These are phyloP conservation scores for Acrocyrtus sp. DNA, from an alignment of 2,888 invertebrate species.

Conservation along the genomic window DNA sequence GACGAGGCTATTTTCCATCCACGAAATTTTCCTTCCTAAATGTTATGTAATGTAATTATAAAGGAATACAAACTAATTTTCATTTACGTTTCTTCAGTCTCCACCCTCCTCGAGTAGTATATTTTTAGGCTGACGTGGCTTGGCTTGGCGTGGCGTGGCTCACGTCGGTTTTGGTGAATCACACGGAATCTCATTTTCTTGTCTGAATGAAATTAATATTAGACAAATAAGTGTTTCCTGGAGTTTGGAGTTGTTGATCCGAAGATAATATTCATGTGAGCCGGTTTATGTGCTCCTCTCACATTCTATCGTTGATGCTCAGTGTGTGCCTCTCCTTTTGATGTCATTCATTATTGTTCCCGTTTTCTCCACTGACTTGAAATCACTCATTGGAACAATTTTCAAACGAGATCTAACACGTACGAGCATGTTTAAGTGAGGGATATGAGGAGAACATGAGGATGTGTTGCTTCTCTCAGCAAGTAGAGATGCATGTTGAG, in stretches of 20 bases:
- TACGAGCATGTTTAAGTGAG: background rate
- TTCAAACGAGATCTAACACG: background rate
- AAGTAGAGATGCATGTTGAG: too few relatives aligned
- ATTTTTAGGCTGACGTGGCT: background rate
- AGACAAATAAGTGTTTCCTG: constrained; percentile 2
- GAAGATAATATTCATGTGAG: background rate
- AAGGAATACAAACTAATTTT: constrained; percentile 32
- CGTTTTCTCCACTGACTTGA: background rate
- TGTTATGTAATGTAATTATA: constrained; percentile 37
- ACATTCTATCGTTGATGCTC: background rate
- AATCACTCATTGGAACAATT: background rate
- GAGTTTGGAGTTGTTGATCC: background rate
- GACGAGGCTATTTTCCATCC: background rate
- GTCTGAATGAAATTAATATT: constrained; percentile 21
- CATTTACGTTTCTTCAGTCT: too few relatives aligned
- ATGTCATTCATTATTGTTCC: background rate
- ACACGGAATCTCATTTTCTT: constrained; percentile 17
- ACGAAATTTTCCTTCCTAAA: constrained; percentile 16
- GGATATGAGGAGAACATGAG: too few relatives aligned
- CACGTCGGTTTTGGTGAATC: background rate
- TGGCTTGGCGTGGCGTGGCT: background rate
- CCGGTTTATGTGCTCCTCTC: background rate
- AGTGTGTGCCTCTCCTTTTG: too few relatives aligned
- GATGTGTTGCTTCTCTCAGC: too few relatives aligned
- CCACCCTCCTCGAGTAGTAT: too few relatives aligned